phyloP scores from a whole-genome alignment of 2,888 invertebrate species.

The Sesamia inferens region DNA sequence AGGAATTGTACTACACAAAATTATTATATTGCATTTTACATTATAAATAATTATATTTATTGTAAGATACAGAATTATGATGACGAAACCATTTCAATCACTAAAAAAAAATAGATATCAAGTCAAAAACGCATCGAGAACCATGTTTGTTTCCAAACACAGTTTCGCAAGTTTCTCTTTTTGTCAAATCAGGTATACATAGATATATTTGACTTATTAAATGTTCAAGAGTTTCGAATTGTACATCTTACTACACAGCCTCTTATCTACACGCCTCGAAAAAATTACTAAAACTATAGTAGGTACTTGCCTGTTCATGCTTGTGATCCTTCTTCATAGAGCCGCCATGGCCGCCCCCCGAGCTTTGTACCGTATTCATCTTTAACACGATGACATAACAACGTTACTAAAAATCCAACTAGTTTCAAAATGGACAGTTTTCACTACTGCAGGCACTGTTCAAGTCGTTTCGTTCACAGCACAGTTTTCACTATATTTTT shows the following conservation, averaged over 20 bases:
- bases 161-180: not conserved
- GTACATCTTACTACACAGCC: too few species aligned
- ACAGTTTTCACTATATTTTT: conserved; percentile 53
- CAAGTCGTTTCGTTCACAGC: conserved; percentile 74
- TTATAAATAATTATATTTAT: not conserved
- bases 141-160: too few species aligned
- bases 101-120: too few species aligned
- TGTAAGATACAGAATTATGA: not conserved
- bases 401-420: conserved; percentile 61
- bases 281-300: not conserved
- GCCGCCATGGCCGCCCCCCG: conserved; percentile 90
- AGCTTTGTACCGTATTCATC: conserved; percentile 92
- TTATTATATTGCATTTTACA: too few species aligned
- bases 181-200: not conserved
- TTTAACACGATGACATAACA: conserved; percentile 58
- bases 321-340: conserved; percentile 90
- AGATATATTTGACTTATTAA: not conserved
- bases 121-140: too few species aligned
- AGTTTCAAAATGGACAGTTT: conserved; percentile 80
- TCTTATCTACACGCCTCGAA: too few species aligned
- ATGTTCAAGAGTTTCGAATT: too few species aligned
- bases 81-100: too few species aligned
- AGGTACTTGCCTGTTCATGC: conserved; percentile 86
- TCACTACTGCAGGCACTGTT: conserved; percentile 82
- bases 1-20: too few species aligned